Conservation (phyloP, 2,888 invertebrate species). For the Phoronis australis region DNA sequence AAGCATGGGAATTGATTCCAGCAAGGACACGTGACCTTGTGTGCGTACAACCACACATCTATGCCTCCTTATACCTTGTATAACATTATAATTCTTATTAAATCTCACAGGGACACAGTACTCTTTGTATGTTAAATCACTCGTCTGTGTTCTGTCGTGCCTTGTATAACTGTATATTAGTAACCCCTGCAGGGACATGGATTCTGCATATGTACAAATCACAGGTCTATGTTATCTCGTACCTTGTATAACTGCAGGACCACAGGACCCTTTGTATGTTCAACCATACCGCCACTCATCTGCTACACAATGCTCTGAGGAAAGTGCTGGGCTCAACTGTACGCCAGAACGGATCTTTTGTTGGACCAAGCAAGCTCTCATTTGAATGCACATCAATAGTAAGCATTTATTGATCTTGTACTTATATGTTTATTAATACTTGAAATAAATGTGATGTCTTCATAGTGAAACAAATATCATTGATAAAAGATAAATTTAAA, state of each 20-base stretch:
- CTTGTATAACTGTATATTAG: too few species aligned
- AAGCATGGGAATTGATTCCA: too few species aligned
- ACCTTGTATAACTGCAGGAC: constrained; percentile 18
- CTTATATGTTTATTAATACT: not conserved
- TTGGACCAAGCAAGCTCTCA: constrained; percentile 85
- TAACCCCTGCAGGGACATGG: too few species aligned
- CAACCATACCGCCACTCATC: constrained; percentile 93
- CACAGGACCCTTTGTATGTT: constrained; percentile 29
- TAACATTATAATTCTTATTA: too few species aligned
- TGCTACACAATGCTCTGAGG: constrained; percentile 84
- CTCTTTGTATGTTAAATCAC: too few species aligned
- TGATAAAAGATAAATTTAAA: not conserved
- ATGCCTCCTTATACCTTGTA: too few species aligned
- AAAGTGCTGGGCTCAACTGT: constrained; percentile 74
- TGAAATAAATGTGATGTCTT: not conserved
- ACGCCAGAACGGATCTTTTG: constrained; percentile 90
- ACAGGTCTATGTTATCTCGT: not conserved
- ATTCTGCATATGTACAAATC: not conserved
- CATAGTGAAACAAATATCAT: not conserved
- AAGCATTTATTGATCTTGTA: constrained; percentile 6
- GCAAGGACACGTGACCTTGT: too few species aligned
- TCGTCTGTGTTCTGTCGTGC: too few species aligned
- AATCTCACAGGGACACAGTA: too few species aligned
- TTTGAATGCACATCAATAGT: constrained; percentile 79
- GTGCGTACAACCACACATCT: too few species aligned